phyloP scores from a whole-genome alignment of 2,797 vertebrate species.

The Micrastur ruficollis region DNA sequence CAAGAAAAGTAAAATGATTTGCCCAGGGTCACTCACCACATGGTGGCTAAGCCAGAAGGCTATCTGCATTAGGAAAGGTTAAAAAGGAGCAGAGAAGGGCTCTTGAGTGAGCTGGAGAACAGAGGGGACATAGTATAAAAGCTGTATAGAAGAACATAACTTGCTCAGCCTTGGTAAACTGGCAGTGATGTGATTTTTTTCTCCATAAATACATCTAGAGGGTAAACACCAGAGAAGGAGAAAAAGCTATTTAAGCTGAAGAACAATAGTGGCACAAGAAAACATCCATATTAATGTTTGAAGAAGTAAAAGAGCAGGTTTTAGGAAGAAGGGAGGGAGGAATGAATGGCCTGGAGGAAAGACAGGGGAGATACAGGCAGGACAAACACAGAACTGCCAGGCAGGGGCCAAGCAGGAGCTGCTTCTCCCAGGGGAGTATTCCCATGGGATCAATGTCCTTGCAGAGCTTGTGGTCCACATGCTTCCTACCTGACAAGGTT shows the following conservation, averaged over 20 bases:
- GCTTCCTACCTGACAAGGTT: not conserved
- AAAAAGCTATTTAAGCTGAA: conserved; percentile 7
- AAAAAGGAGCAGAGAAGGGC: not conserved
- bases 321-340: not conserved
- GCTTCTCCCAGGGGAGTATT: not conserved
- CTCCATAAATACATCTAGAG: conserved; percentile 30
- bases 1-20: not conserved
- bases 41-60: not conserved
- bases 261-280: not conserved
- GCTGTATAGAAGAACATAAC: not conserved
- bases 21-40: not conserved
- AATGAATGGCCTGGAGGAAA: not conserved
- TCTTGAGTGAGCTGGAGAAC: not conserved
- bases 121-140: not conserved
- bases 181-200: not conserved
- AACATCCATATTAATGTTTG: not conserved
- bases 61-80: not conserved
- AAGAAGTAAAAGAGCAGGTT: not conserved
- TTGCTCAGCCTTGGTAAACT: not conserved
- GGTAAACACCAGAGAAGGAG: not conserved
- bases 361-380: not conserved
- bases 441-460: not conserved
- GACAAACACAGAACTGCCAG: not conserved
- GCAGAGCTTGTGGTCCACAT: not conserved
- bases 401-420: not conserved